phyloP scores from a whole-genome alignment of 2,888 invertebrate genomes.

The Drosophila multiciliata region DNA sequence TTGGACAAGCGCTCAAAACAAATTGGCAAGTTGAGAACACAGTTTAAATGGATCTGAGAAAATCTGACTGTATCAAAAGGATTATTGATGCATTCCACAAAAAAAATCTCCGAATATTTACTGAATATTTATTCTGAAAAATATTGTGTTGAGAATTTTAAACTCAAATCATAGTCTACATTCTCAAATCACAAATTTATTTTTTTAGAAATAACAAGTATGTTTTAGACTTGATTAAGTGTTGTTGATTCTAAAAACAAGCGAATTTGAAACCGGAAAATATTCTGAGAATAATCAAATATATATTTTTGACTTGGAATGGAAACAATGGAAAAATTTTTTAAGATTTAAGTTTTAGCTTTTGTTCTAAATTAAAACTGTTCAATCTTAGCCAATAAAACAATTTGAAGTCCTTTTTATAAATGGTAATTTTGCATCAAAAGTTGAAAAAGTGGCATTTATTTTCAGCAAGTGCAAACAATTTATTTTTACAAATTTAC shows the following conservation, averaged over 20 bases:
- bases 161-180: not conserved
- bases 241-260: not conserved
- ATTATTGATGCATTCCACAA: not conserved
- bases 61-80: not conserved
- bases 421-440: too few species aligned
- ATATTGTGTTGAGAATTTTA: not conserved
- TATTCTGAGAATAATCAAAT: too few species aligned
- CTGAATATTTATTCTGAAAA: not conserved
- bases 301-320: too few species aligned
- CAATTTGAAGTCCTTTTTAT: too few species aligned
- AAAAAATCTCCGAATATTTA: not conserved
- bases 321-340: too few species aligned
- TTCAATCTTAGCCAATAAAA: too few species aligned
- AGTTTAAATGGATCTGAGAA: not conserved
- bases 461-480: too few species aligned
- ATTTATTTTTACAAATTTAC: too few species aligned
- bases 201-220: not conserved
- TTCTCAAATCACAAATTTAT: not conserved
- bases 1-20: not conserved
- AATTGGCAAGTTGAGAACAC: not conserved
- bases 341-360: too few species aligned
- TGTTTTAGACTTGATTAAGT: not conserved
- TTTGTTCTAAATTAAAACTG: too few species aligned
- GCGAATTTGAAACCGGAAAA: too few species aligned
- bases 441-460: too few species aligned